These are phyloP conservation scores for Styela clava DNA, from an alignment of 23 tunicate genomes.

Conservation along the genomic window DNA sequence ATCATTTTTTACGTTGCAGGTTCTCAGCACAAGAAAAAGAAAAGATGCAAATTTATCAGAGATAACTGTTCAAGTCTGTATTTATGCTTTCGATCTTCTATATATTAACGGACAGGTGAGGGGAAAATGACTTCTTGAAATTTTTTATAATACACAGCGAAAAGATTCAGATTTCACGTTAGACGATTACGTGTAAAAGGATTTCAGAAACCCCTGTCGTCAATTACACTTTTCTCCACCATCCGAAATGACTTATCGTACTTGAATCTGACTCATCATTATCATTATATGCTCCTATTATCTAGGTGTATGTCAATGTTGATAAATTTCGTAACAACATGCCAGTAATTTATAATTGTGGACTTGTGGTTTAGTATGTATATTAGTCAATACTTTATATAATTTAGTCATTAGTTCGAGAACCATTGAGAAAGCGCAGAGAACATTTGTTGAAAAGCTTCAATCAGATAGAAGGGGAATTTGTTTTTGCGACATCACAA, in stretches of 20 bases:
- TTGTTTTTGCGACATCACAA: conserved; percentile 75
- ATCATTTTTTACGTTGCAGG: conserved; percentile 18
- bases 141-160: no score
- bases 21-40: conserved; percentile 81
- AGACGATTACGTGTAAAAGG: no score
- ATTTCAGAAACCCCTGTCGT: no score
- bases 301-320: no score
- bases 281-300: background rate
- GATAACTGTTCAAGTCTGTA: conserved; percentile 97
- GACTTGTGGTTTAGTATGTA: no score
- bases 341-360: no score
- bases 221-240: no score
- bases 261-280: background rate
- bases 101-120: conserved; percentile 82
- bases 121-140: no score
- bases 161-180: no score
- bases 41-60: conserved; percentile 88
- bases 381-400: no score
- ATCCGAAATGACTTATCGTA: no score
- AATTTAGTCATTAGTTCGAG: conserved; percentile 74
- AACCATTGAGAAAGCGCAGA: conserved; percentile 70
- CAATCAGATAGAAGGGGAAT: conserved; percentile 62
- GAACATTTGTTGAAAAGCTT: conserved; percentile 60
- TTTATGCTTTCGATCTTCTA: conserved; percentile 97
- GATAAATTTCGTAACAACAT: no score